Base-by-base conservation (phyloP, 2,113 vertebrate species). In the Tor tambroides region DNA sequence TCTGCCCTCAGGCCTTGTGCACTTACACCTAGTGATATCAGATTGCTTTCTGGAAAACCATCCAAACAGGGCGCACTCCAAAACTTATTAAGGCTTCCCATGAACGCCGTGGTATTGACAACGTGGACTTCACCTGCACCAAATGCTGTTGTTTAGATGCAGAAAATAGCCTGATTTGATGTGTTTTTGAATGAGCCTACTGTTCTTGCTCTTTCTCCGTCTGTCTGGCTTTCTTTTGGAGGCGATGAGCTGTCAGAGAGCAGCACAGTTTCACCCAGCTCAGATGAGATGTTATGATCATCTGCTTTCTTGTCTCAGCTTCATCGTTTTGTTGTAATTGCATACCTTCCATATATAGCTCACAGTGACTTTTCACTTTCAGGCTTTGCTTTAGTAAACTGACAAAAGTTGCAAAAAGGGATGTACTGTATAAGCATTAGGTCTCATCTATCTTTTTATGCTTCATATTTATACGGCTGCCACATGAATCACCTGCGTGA, bases 1-100 rank as follows among this genome's bases (percentile, higher is more conserved):
- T 83, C 81, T 51, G 67, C 26, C 65, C 81, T 28, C 43, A 10
- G 65, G 81, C 65, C n/a, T 72, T 49, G 67, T 83, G 65, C 85
- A 82, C 79, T 89, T 86, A 84, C 69, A 78, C 83, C 69, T 35
- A 28, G 72, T 15, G 88, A 80, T 87, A 87, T 71, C 38, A 87
- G 71, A 85, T 87, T 87, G 74, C 86, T 89, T 89, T 41, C 51
- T 54, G 28, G 49, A 77, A 75, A 84, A 80, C 12, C 11, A 84
- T 77, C 56, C 71, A 26, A 77, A 87, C 80, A 83, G 71, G 71
- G 30, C 54, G 46, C 75, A 80, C 54, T 74, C 76, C 80, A 76
- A 59, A 76, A 72, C 86, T 76, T 85, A 89, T 74, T 87, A 85
- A 43, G 30, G 56, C 14, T 85, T 87, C 43, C 82, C 41, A 59